Evolutionary conservation across 2,797 vertebrate species (phyloP), one percentile per base, ranked within the genome.

Genomic region (Brotula barbata): DNA sequence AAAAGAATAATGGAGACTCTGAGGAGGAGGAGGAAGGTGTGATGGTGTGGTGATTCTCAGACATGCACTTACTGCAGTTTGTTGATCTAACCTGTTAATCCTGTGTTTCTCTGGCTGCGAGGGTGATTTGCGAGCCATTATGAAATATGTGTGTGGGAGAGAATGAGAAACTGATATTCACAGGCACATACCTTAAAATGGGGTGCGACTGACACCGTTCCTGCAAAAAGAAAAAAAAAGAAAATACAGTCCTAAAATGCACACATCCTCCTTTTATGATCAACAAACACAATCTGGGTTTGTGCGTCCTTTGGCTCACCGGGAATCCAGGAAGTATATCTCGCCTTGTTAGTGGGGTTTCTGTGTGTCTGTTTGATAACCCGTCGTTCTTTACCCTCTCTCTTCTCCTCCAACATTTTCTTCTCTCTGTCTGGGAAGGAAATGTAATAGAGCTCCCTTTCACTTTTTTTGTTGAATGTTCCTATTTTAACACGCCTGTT

Each of bases 41-140:
- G 72, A 80, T 61, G 20, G 11, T 70, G 69, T 81, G 21, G 68
- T 37, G 49, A 53, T 59, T 52, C 48, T 57, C 49, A 70, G 74
- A 63, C 49, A 62, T 77, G 67, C 55, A 36, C 47, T 50, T 34
- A 40, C 49, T 9, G 20, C 52, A 55, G n/a, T n/a, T n/a, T n/a
- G n/a, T n/a, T n/a, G n/a, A n/a, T 48, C 52, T 23, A 45, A 58
- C 58, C 76, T 70, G 78, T 83, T 84, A 71, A 65, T 79, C 51
- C 63, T 45, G 40, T 42, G 43, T 14, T 36, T 36, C 13, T 36
- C 47, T 63, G 43, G 55, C 58, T 73, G 48, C 17, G 48, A 14
- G 46, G 54, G 50, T 79, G 76, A 85, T 84, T 85, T 77, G 80
- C 74, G 64, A 70, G 58, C 44, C 52, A 9, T 67, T 59, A 41